A percentile compares a stretch with the other conserved stretches of the same genome.
Conservation (phyloP, 2,888 invertebrate genomes). For the Drosophila mimica region DNA sequence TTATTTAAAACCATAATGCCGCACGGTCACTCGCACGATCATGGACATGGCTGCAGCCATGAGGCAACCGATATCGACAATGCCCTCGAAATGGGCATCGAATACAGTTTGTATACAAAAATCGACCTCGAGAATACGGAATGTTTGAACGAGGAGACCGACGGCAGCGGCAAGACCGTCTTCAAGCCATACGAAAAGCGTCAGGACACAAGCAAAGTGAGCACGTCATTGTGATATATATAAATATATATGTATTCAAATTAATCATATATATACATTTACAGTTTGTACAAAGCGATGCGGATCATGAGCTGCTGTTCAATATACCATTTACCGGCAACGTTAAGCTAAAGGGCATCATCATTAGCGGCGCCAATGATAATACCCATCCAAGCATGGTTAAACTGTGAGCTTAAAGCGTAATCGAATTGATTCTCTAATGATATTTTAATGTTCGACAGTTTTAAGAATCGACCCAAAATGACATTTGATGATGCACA, state of each 20-base stretch:
- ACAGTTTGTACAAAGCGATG: constrained; percentile 98
- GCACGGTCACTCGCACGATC: constrained; percentile 83
- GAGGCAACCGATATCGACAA: constrained; percentile 84
- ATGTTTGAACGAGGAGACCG: constrained; percentile 95
- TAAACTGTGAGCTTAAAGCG: constrained; percentile 90
- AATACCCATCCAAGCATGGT: constrained; percentile 94
- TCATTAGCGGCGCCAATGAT: constrained; percentile 95
- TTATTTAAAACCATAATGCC: constrained; percentile 73
- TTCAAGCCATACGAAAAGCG: constrained; percentile 97
- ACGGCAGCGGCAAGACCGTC: constrained; percentile 94
- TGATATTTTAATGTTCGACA: constrained; percentile 82
- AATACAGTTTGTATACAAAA: constrained; percentile 92
- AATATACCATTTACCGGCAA: constrained; percentile 99
- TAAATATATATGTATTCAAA: neutral
- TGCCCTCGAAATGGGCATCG: constrained; percentile 84
- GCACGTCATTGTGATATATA: neutral
- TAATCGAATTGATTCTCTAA: neutral
- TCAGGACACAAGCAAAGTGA: constrained; percentile 90
- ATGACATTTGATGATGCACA: constrained; percentile 97
- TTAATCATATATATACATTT: constrained; percentile 43
- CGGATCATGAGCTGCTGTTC: constrained; percentile 97
- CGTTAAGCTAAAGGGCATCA: constrained; percentile 97
- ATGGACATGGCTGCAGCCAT: constrained; percentile 82
- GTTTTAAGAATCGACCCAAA: constrained; percentile 96
- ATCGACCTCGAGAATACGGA: constrained; percentile 94